Base-by-base conservation (phyloP, 2,797 vertebrate genomes). In the Chaenodraco wilsoni region DNA sequence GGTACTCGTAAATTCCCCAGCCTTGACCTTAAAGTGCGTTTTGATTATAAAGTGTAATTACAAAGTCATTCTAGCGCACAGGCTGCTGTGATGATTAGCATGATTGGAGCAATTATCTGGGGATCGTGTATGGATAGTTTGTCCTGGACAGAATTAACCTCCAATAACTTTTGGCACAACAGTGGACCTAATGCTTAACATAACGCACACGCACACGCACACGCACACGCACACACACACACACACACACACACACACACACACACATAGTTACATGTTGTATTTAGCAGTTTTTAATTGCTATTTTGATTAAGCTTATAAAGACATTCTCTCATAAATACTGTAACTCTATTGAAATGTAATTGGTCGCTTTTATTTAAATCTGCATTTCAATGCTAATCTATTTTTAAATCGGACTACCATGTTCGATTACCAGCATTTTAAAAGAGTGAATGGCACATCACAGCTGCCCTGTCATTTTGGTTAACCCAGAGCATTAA, bases 41-140 rank as follows among this genome's bases (percentile, higher is more conserved):
- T 66, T 87, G 37, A 76, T 87, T 82, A 69, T 62, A 37, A 69
- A 68, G 50, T 72, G 43, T 66, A 78, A 84, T 89, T 78, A 65
- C 54, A 65, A 69, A 52, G 60, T 79, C 44, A 76, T 83, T 81
- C 67, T 48, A 15, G 61, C 12, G 9, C 27, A 37, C 43, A 60
- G 37, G 17, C 31, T 51, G 54, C 64, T 62, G 41, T 51, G 56
- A 69, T 80, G 78, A 80, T 83, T 63, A 72, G 45, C 65, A 45
- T 65, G 62, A 84, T 77, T 70, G 60, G 63, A 73, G 59, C 61
- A 73, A 64, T 89, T 81, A 82, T 82, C 68, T 65, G 55, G 65
- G 67, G 59, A 75, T 76, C 10, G 46, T 37, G 33, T 37, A 37
- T 61, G 45, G 23, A 58, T 61, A 23, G 41, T 85, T 74, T 76